Evolutionary conservation across 1,140 invertebrate genomes (phyloP).

Genomic region (Cyclina sinensis): DNA sequence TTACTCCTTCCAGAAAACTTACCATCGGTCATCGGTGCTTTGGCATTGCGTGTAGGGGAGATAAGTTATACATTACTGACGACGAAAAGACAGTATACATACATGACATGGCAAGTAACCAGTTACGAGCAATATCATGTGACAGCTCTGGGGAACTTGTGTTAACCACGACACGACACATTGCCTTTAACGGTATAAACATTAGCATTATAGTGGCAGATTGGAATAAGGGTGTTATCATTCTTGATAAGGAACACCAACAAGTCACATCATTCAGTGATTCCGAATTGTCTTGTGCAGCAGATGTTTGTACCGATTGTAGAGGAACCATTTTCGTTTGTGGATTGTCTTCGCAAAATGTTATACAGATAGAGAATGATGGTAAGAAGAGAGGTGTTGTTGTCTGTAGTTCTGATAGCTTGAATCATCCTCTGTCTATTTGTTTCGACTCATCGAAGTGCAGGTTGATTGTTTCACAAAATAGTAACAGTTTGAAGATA

Average conservation of each 20-base stretch:
- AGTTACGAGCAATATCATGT: not conserved
- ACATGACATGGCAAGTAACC: not conserved
- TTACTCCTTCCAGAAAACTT: not conserved
- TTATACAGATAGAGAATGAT: constrained; percentile 5
- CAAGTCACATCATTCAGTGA: not conserved
- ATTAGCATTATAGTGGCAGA: not conserved
- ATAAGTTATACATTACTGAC: constrained; percentile 13
- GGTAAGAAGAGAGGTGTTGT: not conserved
- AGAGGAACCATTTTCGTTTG: constrained; percentile 16
- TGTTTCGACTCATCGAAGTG: not conserved
- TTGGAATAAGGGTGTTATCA: not conserved
- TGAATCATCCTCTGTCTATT: not conserved
- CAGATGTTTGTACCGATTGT: not conserved
- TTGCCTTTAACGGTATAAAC: not conserved
- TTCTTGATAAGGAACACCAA: not conserved
- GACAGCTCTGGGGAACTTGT: not conserved
- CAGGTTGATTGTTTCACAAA: not conserved
- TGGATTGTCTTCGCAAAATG: not conserved
- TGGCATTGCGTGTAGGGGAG: not conserved
- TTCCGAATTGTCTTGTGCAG: not conserved
- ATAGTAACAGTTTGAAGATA: not conserved
- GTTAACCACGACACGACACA: not conserved
- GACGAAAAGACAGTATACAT: not conserved
- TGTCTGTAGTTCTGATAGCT: not conserved
- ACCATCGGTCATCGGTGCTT: not conserved